Evolutionary conservation across 2,888 invertebrate genomes (phyloP), one percentile per base, ranked within the genome.

Genomic region (Aproaerema taeniolella): DNA sequence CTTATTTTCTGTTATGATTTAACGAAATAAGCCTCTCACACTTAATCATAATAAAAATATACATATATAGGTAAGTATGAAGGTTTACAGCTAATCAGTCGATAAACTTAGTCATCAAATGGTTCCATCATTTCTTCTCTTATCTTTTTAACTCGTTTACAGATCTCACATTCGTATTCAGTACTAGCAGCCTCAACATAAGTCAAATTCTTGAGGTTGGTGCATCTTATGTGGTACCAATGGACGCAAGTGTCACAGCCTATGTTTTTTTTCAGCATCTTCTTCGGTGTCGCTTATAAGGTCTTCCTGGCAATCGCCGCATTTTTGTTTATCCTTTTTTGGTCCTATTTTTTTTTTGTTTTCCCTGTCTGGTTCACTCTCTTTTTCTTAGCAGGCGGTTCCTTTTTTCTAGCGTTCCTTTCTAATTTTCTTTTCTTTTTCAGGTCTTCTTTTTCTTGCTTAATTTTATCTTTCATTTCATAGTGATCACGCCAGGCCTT

Each of bases 261-360:
- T 31, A 46, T 48, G 43, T n/a, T 48, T 53, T 51, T 48, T 53
- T 46, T 54, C 51, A 41, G 43, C 47, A 39, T 55, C 51, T 33
- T 53, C 52, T 48, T 57, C 52, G 44, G 51, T 52, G 43, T 55
- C 52, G 26, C 47, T 47, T 43, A 52, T 52, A 30, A 52, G 31
- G 43, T 42, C 31, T 26, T 49, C 38, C 37, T 47, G 45, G 49
- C 52, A 52, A 44, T 48, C 43, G 49, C 43, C 24, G 46, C 49
- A 55, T 36, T 57, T 46, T 35, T 38, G 33, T 47, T 2, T n/a
- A 9, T 43, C 31, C 24, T 31, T 29, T 11, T 43, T 25, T 35
- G 43, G 43, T n/a, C n/a, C n/a, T n/a, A n/a, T 45, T 43, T 48
- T 43, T 40, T 41, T 44, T 50, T 51, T 33, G 43, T 43, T 48